Base-by-base conservation (phyloP, 2,888 invertebrate species). In the Cantharis flavilabris region DNA sequence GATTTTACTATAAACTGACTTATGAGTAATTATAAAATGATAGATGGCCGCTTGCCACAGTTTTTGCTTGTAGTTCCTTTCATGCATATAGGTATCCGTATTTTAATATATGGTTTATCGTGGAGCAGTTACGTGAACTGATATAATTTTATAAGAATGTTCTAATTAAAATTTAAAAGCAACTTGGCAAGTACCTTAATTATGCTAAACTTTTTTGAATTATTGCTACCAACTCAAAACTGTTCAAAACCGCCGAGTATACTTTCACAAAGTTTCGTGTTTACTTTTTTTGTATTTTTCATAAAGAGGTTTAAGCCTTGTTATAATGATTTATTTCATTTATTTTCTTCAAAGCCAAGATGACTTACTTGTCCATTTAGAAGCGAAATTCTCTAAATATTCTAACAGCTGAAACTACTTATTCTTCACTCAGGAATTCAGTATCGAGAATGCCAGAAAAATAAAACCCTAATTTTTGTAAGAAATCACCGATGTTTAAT, bases 11-110 rank as follows among this genome's bases (percentile, higher is more conserved):
- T 71, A 73, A 73, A 74, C 73, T 71, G 77, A 65, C 70, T 77
- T 73, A 71, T 26, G 69, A 71, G 65, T 77, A 74, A 77, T 77
- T 77, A 77, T 77, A 77, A 77, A 77, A 77, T 77, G 77, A 77
- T 77, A 70, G 72, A 77, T 77, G 77, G 33, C 33, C 62, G 70
- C 72, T 77, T 72, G 49, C 77, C 69, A 28, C 33, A 71, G 20
- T 28, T 63, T 73, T 62, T 72, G 70, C 18, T 75, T 62, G 33
- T 72, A 72, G 69, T 67, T 72, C 69, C 70, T 67, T 70, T 62
- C 69, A 62, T 62, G 62, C 72, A 30, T 74, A 78, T 74, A 78
- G 73, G 73, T 78, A 77, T 49, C 49, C 49, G 49, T 49, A 13
- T 78, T 77, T 70, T 73, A 72, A 73, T 65, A 72, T 62, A 67